Evolutionary conservation across 2,113 vertebrate species (phyloP).

Genomic region (Pteronura brasiliensis): DNA sequence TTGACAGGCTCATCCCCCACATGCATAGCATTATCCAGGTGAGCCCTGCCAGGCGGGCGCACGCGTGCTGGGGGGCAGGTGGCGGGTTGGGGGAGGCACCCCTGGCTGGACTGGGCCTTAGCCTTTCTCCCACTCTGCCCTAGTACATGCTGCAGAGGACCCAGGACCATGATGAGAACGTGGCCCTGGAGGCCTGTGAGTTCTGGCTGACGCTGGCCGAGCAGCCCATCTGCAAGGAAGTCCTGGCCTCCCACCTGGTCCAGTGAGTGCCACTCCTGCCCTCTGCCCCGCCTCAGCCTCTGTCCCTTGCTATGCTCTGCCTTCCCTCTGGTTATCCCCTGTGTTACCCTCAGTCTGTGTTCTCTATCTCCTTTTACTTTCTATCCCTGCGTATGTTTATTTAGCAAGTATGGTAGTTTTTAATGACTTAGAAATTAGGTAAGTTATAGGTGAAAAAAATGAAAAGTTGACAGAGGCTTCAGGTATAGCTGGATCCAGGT

Average conservation of each 20-base stretch:
- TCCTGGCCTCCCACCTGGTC: slow-evolving; percentile 91
- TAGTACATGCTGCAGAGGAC: slow-evolving; percentile 98
- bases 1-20: slow-evolving; percentile 95
- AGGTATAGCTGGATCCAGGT: neutral
- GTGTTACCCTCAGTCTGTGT: too few species aligned
- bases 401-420: neutral
- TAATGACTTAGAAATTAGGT: neutral
- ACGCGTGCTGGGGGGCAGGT: fast-evolving
- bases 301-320: neutral
- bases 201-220: slow-evolving; percentile 98
- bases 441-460: neutral
- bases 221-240: slow-evolving; percentile 97
- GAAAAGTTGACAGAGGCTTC: neutral
- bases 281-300: neutral
- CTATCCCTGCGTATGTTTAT: neutral
- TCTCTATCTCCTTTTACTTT: neutral
- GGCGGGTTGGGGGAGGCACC: neutral
- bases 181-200: slow-evolving; percentile 96
- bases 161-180: slow-evolving; percentile 95
- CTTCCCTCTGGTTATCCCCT: neutral
- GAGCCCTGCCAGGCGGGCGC: neutral
- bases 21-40: slow-evolving; percentile 99
- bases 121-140: neutral
- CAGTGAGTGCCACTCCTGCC: slow-evolving; percentile 85
- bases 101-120: neutral